Percentiles rank a stretch among this genome's conserved stretches.
phyloP scores from a whole-genome alignment of 2,113 vertebrate genomes.

The Orthonyx spaldingii region DNA sequence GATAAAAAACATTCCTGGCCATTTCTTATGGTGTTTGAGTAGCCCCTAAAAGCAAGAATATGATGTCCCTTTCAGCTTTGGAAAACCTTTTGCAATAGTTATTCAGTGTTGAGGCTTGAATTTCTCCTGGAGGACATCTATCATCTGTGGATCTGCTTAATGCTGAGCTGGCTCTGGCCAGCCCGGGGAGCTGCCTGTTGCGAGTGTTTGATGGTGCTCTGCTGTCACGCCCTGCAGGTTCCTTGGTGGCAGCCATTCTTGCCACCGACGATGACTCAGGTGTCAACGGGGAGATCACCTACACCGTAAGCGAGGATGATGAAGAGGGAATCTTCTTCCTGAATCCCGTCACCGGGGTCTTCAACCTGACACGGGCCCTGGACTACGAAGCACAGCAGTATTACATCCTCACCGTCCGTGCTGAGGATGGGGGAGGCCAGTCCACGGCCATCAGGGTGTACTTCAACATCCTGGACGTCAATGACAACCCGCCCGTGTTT shows the following conservation, averaged over 20 bases:
- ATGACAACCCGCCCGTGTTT: conserved; percentile 88
- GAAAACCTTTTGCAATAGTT: not conserved
- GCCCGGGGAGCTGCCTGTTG: not conserved
- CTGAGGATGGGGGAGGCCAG: conserved; percentile 87
- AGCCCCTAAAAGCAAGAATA: not conserved
- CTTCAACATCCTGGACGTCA: conserved; percentile 92
- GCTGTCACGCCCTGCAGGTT: conserved; percentile 68
- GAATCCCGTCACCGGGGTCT: conserved; percentile 91
- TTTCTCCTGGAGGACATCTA: not conserved
- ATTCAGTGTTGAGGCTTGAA: not conserved
- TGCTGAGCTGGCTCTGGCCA: not conserved
- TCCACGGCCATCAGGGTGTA: conserved; percentile 84
- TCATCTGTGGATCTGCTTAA: not conserved
- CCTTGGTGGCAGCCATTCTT: conserved; percentile 91
- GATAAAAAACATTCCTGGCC: not conserved
- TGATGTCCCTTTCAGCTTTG: not conserved
- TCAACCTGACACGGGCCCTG: conserved; percentile 86
- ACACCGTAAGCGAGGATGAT: conserved; percentile 88
- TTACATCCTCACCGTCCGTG: conserved; percentile 85
- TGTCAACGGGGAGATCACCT: conserved; percentile 90
- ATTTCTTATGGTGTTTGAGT: not conserved
- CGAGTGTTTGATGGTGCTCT: not conserved
- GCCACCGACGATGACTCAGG: conserved; percentile 92
- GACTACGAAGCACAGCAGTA: conserved; percentile 89
- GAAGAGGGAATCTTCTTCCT: conserved; percentile 88